Evolutionary conservation across 2,888 invertebrate species (phyloP), one percentile per base, ranked within the genome.

Genomic region (Melieria crassipennis): DNA sequence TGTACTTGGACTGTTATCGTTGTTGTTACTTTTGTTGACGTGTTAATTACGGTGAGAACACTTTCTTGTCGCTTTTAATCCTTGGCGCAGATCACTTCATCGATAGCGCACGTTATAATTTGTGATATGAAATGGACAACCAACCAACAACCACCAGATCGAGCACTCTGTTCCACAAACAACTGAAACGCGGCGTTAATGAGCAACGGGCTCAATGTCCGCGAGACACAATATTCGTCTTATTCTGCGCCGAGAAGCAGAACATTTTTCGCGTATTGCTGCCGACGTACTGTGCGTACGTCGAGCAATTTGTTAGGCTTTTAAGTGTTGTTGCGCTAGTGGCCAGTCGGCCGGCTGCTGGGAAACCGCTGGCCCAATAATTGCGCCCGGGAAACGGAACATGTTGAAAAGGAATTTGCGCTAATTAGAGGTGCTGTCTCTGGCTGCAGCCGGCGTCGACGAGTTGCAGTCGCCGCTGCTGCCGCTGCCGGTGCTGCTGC

Each of bases 371-470:
- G 60, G 58, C 46, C 56, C 50, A 50, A 7, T 50, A 30, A 69
- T 68, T 65, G 30, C 13, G 50, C 16, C 64, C 30, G 30, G 30
- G 30, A 30, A 30, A 61, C 43, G 55, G 65, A 70, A 75, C 46
- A 71, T 72, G 67, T 70, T 71, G 66, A 72, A 75, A 74, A 71
- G 71, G 69, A 70, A 74, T 71, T 13, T 50, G 71, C 70, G 65
- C 71, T 74, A 74, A 75, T 73, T 75, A 74, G 73, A 73, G 69
- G 65, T 72, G 69, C 63, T 71, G 47, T 55, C 13, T 62, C 62
- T 66, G 68, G 60, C 60, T 13, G 11, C 11, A 42, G 7, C 57
- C 11, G 16, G n/a, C 30, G 30, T 1, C 30, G 30, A 30, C 30
- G 30, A 30, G 30, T 30, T 30, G 30, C 30, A 30, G 30, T 30